Evolutionary conservation across 2,113 vertebrate species (phyloP), one percentile per base, ranked within the genome.

Genomic region (Sorex fumeus): DNA sequence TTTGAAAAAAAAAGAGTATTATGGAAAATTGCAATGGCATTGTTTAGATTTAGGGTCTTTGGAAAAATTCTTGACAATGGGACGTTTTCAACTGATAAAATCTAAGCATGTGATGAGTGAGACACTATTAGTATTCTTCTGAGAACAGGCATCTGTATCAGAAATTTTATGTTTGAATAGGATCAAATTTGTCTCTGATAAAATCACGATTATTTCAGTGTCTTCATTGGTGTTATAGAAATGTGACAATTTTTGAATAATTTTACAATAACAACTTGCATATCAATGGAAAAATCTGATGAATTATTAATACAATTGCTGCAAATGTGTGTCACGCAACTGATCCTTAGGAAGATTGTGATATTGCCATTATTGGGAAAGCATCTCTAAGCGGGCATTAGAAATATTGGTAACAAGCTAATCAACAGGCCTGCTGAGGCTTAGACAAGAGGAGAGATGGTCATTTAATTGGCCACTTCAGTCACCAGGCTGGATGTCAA

Each of bases 101-200:
- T 90, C 82, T 30, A 94, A 93, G 76, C 88, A 30, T 50, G 19
- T 47, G 72, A 81, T 66, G 57, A 70, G 23, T 8, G 86, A 95
- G 88, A 91, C 92, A 87, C 87, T 89, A 95, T 96, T 96, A 96
- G 91, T 89, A 96, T 97, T 96, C 95, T 94, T 84, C 91, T 60
- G n/a, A 88, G 94, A 94, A 87, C 36, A 87, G 83, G 77, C 86
- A 88, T 95, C 94, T 88, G 70, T 93, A 95, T 95, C 88, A 95
- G 96, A 95, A 94, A 96, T 96, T 94, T 96, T 95, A 80, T 92
- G 90, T 97, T 92, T 95, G 92, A 97, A 97, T 95, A 94, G 94
- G 66, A 95, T 83, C 84, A 95, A 95, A 96, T 96, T 92, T 96
- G 93, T 95, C 95, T 93, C 70, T 95, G 92, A 95, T 96, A 96